A percentile compares a stretch with the other conserved stretches of the same genome.
Conservation (phyloP, 2,797 vertebrate genomes). For the Helostoma temminkii region DNA sequence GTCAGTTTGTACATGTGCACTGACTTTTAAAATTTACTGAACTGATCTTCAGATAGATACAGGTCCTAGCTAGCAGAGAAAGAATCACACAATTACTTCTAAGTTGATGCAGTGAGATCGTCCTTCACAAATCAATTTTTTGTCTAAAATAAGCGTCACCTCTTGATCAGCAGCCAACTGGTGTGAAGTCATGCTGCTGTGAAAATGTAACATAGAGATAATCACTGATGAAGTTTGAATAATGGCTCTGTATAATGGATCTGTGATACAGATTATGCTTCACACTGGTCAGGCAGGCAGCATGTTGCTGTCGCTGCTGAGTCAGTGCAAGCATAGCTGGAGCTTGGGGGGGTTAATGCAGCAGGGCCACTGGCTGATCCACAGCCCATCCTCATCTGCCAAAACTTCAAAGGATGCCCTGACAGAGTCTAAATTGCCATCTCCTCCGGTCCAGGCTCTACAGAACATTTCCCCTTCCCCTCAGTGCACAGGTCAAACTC, state of each 20-base stretch:
- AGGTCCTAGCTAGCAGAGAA: conserved; percentile 31
- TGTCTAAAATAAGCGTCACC: conserved; percentile 46
- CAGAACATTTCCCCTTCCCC: conserved; percentile 43
- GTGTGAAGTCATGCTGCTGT: conserved; percentile 52
- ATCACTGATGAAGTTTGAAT: conserved; percentile 69
- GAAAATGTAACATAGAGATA: conserved; percentile 66
- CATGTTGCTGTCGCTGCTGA: conserved; percentile 69
- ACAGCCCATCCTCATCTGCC: conserved; percentile 67
- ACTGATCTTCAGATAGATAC: conserved; percentile 44
- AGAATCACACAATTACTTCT: conserved; percentile 8
- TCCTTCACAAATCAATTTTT: conserved; percentile 44
- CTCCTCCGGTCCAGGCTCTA: conserved; percentile 54
- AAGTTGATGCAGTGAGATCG: conserved; percentile 30
- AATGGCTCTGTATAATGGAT: conserved; percentile 56
- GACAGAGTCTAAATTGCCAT: conserved; percentile 66
- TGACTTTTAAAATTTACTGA: conserved; percentile 30
- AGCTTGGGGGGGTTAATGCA: conserved; percentile 69
- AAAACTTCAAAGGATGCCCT: conserved; percentile 77
- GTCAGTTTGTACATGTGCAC: not conserved
- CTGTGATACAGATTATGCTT: conserved; percentile 64
- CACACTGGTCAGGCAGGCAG: conserved; percentile 53
- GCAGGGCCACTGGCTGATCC: conserved; percentile 65
- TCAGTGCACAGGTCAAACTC: conserved; percentile 66
- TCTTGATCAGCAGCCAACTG: conserved; percentile 26
- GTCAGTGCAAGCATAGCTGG: conserved; percentile 63